These are phyloP conservation scores for Cephus sareptanus DNA, from an alignment of 2,888 invertebrate species.

Conservation along the genomic window DNA sequence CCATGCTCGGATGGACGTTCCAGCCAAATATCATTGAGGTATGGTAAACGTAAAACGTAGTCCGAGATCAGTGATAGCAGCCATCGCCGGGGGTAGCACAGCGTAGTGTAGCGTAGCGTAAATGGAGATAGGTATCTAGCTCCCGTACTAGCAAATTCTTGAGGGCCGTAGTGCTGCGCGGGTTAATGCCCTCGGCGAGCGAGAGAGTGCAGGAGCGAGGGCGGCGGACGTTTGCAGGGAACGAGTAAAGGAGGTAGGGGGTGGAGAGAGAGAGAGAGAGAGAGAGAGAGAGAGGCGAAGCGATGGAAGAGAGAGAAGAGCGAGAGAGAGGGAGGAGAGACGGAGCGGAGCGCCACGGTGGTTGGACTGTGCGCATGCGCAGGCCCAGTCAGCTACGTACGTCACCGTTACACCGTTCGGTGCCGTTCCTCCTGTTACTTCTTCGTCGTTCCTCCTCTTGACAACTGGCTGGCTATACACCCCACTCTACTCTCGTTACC, in stretches of 20 bases:
- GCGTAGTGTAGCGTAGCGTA: neutral
- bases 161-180: conserved; percentile 40
- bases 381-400: conserved; percentile 51
- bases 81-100: neutral
- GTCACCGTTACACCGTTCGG: conserved; percentile 65
- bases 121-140: conserved; percentile 35
- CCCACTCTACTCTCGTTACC: neutral
- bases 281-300: too few species aligned
- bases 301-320: neutral
- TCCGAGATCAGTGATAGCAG: neutral
- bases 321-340: neutral
- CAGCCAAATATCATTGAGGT: neutral
- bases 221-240: conserved; percentile 12
- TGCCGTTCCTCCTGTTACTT: neutral
- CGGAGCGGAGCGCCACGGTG: neutral
- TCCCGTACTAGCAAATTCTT: conserved; percentile 51
- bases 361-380: conserved; percentile 29
- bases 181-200: conserved; percentile 5
- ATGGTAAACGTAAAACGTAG: neutral
- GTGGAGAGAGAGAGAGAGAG: too few species aligned
- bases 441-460: neutral
- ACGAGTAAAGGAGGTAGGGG: neutral
- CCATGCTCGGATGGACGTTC: neutral
- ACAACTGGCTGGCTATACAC: neutral
- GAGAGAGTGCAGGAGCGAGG: conserved; percentile 32